Conservation (phyloP, 1,140 invertebrate species). For the Drosophila oshimai region DNA sequence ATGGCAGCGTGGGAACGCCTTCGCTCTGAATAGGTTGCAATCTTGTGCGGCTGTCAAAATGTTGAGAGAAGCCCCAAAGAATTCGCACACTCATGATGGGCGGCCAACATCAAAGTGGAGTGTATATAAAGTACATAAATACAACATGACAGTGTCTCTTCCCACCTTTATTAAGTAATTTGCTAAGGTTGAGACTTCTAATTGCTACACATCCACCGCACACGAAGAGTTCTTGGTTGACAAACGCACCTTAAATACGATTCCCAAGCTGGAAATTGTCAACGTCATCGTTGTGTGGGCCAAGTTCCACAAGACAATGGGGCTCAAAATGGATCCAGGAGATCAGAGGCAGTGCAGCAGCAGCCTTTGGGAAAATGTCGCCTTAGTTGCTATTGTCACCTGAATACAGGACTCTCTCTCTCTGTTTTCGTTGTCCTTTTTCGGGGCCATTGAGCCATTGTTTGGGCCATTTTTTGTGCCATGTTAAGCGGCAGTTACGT, state of each 20-base stretch:
- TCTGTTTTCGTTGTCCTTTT: slow-evolving; percentile 22
- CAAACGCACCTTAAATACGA: slow-evolving; percentile 62
- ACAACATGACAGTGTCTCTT: slow-evolving; percentile 61
- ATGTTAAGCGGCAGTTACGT: slow-evolving; percentile 6
- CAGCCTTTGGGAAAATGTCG: slow-evolving; percentile 65
- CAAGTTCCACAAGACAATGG: slow-evolving; percentile 19
- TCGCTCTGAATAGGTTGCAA: slow-evolving; percentile 35
- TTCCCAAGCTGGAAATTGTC: slow-evolving; percentile 48
- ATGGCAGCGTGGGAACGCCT: slow-evolving; percentile 55
- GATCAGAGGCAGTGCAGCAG: too few species aligned
- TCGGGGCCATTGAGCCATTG: slow-evolving; percentile 15
- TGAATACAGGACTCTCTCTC: slow-evolving; percentile 44
- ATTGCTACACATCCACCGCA: slow-evolving; percentile 64
- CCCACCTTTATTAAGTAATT: slow-evolving; percentile 79
- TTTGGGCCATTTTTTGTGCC: slow-evolving; percentile 26
- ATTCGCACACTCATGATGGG: slow-evolving; percentile 73
- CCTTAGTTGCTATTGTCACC: slow-evolving; percentile 58
- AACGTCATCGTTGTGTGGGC: slow-evolving; percentile 68
- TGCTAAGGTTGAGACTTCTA: slow-evolving; percentile 68
- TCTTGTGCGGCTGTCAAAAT: slow-evolving; percentile 66
- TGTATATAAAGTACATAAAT: slow-evolving; percentile 19
- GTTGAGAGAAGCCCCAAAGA: slow-evolving; percentile 53
- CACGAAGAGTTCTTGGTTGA: slow-evolving; percentile 27
- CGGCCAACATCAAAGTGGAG: slow-evolving; percentile 42
- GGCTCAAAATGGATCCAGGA: not conserved